These are phyloP conservation scores for Pyrocephalus nanus DNA, from an alignment of 2,797 vertebrate genomes.

Conservation along the genomic window DNA sequence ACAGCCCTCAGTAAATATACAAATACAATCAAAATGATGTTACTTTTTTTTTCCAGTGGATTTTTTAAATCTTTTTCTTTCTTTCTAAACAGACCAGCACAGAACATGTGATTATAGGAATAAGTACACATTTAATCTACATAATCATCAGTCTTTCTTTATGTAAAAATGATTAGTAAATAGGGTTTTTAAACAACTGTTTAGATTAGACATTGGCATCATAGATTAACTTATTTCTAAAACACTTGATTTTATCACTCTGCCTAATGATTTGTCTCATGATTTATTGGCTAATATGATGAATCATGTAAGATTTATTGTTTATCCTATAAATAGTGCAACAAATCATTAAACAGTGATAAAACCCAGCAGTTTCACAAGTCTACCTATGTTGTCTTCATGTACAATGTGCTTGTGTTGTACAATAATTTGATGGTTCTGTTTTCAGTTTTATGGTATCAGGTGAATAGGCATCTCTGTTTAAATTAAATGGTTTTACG, in stretches of 20 bases:
- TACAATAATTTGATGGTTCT: constrained; percentile 10
- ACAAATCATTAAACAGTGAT: constrained; percentile 79
- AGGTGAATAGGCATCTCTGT: constrained; percentile 19
- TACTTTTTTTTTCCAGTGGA: not conserved
- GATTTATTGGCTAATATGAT: constrained; percentile 84
- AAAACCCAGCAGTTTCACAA: constrained; percentile 60
- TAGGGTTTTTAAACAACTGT: constrained; percentile 80
- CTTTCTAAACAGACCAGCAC: constrained; percentile 8
- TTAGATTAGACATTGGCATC: constrained; percentile 82
- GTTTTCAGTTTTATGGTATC: constrained; percentile 5
- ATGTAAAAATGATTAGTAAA: constrained; percentile 82
- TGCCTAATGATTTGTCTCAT: constrained; percentile 84
- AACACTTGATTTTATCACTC: constrained; percentile 85
- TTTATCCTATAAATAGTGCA: constrained; percentile 81
- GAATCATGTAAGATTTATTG: constrained; percentile 82
- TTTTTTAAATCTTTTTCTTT: not conserved
- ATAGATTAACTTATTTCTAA: constrained; percentile 85
- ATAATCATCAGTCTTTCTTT: constrained; percentile 81
- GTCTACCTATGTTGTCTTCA: constrained; percentile 48
- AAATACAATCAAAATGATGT: not conserved
- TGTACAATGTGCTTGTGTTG: not conserved
- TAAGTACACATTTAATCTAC: constrained; percentile 79
- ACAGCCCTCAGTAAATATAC: not conserved
- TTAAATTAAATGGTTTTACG: constrained; percentile 68
- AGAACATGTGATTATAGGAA: constrained; percentile 71